A percentile compares a stretch with the other conserved stretches of the same genome.
Evolutionary conservation across 2,113 vertebrate genomes (phyloP).

Genomic region (Odobenus rosmarus): DNA sequence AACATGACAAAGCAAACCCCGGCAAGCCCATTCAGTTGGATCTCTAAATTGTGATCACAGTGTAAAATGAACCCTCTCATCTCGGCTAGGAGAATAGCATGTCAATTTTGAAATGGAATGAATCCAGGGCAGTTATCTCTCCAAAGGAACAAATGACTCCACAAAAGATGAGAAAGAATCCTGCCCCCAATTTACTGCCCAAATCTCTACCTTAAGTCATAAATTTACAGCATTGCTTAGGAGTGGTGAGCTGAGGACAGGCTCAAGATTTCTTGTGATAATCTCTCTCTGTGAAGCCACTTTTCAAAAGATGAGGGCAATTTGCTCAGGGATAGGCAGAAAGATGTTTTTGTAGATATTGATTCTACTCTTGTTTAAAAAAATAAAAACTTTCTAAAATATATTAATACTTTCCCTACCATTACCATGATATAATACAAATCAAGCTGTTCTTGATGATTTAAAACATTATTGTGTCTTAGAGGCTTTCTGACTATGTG

Average conservation of each 20-base stretch:
- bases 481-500: neutral
- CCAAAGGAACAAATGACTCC: constrained; percentile 43
- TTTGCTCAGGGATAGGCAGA: constrained; percentile 3
- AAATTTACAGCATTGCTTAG: neutral
- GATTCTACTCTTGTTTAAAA: neutral
- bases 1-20: neutral
- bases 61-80: neutral
- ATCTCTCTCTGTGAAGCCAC: constrained; percentile 56
- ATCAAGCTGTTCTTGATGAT: neutral
- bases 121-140: constrained; percentile 8
- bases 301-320: constrained; percentile 47
- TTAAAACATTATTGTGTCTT: neutral
- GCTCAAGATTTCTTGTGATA: constrained; percentile 32
- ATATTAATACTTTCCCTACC: neutral
- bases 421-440: neutral
- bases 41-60: neutral
- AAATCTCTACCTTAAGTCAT: neutral
- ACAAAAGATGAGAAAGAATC: constrained; percentile 15
- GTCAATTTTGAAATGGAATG: constrained; percentile 47
- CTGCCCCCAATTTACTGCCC: neutral
- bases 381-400: neutral
- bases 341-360: neutral
- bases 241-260: neutral
- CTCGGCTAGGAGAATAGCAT: neutral
- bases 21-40: neutral